A percentile compares a stretch with the other conserved stretches of the same genome.
phyloP scores from a whole-genome alignment of 2,797 vertebrate genomes.

The Macropodus opercularis region DNA sequence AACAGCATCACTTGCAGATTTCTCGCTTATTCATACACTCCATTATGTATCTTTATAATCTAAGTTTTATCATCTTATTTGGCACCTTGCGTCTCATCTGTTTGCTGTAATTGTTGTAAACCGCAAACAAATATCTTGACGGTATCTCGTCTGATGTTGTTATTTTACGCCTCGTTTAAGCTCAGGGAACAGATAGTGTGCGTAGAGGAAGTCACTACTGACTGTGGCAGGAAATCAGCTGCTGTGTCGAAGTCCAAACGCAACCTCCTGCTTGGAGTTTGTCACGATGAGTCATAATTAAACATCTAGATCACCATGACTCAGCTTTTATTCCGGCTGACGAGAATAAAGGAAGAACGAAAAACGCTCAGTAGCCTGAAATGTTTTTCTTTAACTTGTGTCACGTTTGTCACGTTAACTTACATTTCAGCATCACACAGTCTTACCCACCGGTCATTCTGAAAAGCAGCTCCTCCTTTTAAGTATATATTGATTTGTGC shows the following conservation, averaged over 20 bases:
- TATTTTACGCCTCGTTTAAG: no score
- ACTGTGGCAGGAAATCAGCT: neutral
- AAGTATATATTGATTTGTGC: constrained; percentile 81
- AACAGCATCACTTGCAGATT: no score
- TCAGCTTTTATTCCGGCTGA: neutral
- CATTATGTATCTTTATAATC: no score
- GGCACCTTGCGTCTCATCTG: no score
- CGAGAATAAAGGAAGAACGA: no score
- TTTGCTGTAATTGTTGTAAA: no score
- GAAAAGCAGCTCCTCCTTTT: constrained; percentile 70
- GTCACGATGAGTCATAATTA: neutral
- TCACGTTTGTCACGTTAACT: constrained; percentile 58
- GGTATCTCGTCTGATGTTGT: no score
- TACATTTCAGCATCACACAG: constrained; percentile 47
- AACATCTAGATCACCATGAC: neutral
- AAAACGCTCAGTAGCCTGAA: constrained; percentile 20
- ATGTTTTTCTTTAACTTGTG: constrained; percentile 43
- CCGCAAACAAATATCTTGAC: no score
- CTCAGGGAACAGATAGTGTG: neutral
- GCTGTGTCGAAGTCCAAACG: neutral
- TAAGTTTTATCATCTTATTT: no score
- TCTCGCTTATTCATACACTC: no score
- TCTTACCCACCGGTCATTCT: constrained; percentile 68
- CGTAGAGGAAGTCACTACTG: neutral
- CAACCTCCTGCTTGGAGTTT: neutral